A percentile compares a stretch with the other conserved stretches of the same genome.
These are phyloP conservation scores for Scleropages formosus DNA, from an alignment of 2,797 vertebrate species.

Conservation along the genomic window DNA sequence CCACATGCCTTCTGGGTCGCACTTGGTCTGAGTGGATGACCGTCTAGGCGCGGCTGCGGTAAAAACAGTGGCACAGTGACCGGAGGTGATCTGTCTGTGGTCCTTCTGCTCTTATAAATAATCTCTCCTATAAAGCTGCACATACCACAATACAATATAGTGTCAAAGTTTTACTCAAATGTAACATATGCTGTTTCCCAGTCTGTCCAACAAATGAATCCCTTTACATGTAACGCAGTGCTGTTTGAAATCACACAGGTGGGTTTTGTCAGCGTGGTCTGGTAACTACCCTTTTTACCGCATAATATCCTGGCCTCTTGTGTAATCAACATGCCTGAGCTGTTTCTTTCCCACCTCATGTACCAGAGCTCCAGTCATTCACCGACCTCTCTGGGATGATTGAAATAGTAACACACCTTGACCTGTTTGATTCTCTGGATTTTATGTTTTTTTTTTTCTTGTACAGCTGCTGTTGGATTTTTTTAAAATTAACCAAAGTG, in stretches of 20 bases:
- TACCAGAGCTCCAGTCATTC: slow-evolving; percentile 23
- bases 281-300: slow-evolving; percentile 29
- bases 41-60: too few species aligned
- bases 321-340: slow-evolving; percentile 19
- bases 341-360: neutral
- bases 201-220: neutral
- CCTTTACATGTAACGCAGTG: neutral
- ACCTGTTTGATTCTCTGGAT: neutral
- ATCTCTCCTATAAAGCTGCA: neutral
- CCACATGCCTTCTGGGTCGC: too few species aligned
- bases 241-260: slow-evolving; percentile 4
- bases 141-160: neutral
- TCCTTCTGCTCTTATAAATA: neutral
- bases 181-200: too few species aligned
- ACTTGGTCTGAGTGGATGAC: too few species aligned
- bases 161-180: neutral
- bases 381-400: slow-evolving; percentile 22
- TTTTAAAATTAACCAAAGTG: too few species aligned
- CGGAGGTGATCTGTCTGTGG: too few species aligned
- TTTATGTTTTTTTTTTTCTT: neutral
- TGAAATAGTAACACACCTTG: neutral
- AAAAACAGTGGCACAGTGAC: too few species aligned
- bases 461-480: too few species aligned
- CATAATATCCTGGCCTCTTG: slow-evolving; percentile 15
- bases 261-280: slow-evolving; percentile 35